A percentile compares a stretch with the other conserved stretches of the same genome.
Conservation (phyloP, 2,113 vertebrate species). For the Microcebus tavaratra region DNA sequence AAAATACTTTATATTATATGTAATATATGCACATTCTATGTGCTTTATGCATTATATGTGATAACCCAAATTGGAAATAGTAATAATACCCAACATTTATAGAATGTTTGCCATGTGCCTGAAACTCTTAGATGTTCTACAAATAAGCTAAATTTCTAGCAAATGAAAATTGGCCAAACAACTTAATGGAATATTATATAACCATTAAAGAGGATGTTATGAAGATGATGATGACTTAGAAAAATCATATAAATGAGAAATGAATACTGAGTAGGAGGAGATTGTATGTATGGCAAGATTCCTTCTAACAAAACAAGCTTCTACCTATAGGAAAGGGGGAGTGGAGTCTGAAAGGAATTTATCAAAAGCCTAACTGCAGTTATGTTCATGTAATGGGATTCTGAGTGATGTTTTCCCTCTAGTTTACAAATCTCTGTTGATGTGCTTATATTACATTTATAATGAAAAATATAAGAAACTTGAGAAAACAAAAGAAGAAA, state of each 20-base stretch:
- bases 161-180: conserved; percentile 34
- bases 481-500: not conserved
- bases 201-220: not conserved
- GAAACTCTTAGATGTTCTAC: not conserved
- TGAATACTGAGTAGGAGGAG: not conserved
- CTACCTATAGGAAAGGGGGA: not conserved
- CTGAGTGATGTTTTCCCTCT: not conserved
- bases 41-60: not conserved
- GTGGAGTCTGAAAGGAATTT: not conserved
- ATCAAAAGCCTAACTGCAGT: not conserved
- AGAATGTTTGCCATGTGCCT: not conserved
- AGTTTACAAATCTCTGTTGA: conserved; percentile 22
- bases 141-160: conserved; percentile 44
- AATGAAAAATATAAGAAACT: conserved; percentile 45
- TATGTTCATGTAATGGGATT: not conserved
- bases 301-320: not conserved
- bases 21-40: not conserved
- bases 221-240: not conserved
- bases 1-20: not conserved
- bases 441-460: not conserved
- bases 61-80: not conserved
- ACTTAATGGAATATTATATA: conserved; percentile 38
- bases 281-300: not conserved
- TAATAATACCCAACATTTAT: not conserved
- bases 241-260: not conserved